These are phyloP conservation scores for Rhyzopertha dominica DNA, from an alignment of 1,140 invertebrate species.

Conservation along the genomic window DNA sequence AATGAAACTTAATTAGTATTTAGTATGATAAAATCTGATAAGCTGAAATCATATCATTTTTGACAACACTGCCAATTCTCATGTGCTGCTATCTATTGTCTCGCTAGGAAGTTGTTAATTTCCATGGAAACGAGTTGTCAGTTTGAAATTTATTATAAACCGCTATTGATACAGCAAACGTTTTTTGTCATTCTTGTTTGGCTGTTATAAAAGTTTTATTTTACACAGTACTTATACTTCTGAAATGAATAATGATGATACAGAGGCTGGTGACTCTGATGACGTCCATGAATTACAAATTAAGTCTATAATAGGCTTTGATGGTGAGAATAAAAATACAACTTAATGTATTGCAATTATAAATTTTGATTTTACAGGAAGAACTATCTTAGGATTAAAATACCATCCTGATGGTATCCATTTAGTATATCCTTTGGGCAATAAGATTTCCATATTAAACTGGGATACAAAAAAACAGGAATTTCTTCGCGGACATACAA, in stretches of 20 bases:
- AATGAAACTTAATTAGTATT: too few relatives aligned
- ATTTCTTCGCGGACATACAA: constrained; percentile 78
- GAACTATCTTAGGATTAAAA: constrained; percentile 62
- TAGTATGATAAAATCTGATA: too few relatives aligned
- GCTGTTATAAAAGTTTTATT: constrained; percentile 4
- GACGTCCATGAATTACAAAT: constrained; percentile 56
- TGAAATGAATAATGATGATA: constrained; percentile 11
- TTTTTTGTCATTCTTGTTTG: constrained; percentile 4
- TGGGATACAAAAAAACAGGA: constrained; percentile 64
- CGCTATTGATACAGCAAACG: not conserved
- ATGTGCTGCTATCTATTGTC: not conserved
- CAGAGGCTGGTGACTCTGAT: too few relatives aligned
- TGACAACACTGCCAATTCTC: too few relatives aligned
- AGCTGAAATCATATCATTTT: too few relatives aligned
- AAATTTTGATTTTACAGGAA: constrained; percentile 49
- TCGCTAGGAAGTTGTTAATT: not conserved
- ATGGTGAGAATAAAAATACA: constrained; percentile 51
- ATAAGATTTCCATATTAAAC: constrained; percentile 76
- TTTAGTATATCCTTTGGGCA: constrained; percentile 78
- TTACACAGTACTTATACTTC: not conserved
- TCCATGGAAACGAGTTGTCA: not conserved
- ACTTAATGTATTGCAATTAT: constrained; percentile 7
- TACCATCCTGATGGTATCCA: constrained; percentile 73
- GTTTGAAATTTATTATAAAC: constrained; percentile 1
- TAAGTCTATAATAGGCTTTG: constrained; percentile 66